Evolutionary conservation across 2,113 vertebrate species (phyloP), one percentile per base, ranked within the genome.

Genomic region (Silurus asotus): DNA sequence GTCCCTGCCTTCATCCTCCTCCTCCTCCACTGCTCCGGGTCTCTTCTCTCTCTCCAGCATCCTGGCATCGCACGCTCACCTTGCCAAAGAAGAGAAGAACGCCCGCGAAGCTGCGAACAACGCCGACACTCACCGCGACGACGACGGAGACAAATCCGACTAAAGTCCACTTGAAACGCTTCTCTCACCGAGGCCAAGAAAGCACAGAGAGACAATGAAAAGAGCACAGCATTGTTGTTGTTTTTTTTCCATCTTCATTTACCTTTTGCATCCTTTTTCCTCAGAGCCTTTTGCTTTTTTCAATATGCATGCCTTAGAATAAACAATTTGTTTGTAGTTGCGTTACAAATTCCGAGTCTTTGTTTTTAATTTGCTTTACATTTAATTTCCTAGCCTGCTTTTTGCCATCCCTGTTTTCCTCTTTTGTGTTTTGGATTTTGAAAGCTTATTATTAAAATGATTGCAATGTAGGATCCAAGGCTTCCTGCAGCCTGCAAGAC

Each of bases 111-210:
- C 85, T 6, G 85, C 85, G 0, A 82, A 13, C 0, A 95, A 94
- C 0, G 92, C 93, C 0, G 97, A 98, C 48, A 90, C 96, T 81
- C 96, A 97, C 92, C 94, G 96, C 88, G 97, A 96, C 0, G 97
- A 98, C 0, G 97, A 98, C 0, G 97, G 97, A 4, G 97, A 98
- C 92, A 99, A 99, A 92, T 98, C 98, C 0, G 98, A 99, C 94
- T 99, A 97, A 37, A 94, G 67, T 62, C 67, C 23, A 25, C 69
- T 15, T 45, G 28, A 25, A 37, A 14, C 0, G 75, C 74, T 20
- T 25, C 72, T 84, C 59, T 55, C 83, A 2, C 17, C 8, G 13
- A n/a, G 56, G 61, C 45, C 23, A 48, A 1, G 77, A 77, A 64
- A 67, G 76, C 58, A 58, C 53, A 37, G 53, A 79, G 61, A 70